phyloP scores from a whole-genome alignment of 2,797 vertebrate species.

The Florisuga fusca region DNA sequence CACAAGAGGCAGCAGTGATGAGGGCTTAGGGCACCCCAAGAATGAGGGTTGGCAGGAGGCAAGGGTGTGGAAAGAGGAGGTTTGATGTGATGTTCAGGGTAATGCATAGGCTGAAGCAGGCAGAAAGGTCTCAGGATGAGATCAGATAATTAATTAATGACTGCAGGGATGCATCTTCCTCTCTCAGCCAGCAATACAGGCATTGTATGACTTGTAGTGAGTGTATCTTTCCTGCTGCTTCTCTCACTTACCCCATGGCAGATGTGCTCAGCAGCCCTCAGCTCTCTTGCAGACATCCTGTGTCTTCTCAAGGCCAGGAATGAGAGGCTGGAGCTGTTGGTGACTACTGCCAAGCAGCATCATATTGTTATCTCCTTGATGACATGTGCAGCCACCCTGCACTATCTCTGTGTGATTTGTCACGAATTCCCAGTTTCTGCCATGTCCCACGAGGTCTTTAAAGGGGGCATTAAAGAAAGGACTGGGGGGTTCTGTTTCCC shows the following conservation, averaged over 20 bases:
- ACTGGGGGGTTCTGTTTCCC: not conserved
- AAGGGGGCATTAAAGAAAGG: not conserved
- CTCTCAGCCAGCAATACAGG: not conserved
- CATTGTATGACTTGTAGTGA: not conserved
- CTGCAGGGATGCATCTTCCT: not conserved
- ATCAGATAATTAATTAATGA: slow-evolving; percentile 69
- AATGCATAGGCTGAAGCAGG: slow-evolving; percentile 49
- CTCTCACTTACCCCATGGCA: not conserved
- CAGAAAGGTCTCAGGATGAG: slow-evolving; percentile 32
- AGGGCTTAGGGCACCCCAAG: not conserved
- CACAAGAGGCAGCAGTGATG: not conserved
- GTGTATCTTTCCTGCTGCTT: not conserved
- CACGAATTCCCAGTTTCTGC: not conserved
- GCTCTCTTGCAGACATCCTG: not conserved
- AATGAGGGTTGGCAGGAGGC: not conserved
- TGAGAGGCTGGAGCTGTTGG: not conserved
- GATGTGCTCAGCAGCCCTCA: not conserved
- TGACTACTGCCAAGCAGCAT: not conserved
- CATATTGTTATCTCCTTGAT: not conserved
- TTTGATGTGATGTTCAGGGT: not conserved
- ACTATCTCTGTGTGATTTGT: not conserved
- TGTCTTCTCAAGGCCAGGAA: not conserved
- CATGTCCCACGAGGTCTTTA: not conserved
- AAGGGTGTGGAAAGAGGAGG: not conserved
- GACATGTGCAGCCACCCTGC: not conserved